Evolutionary conservation across 2,113 vertebrate species (phyloP).

Genomic region (Apteryx mantelli): DNA sequence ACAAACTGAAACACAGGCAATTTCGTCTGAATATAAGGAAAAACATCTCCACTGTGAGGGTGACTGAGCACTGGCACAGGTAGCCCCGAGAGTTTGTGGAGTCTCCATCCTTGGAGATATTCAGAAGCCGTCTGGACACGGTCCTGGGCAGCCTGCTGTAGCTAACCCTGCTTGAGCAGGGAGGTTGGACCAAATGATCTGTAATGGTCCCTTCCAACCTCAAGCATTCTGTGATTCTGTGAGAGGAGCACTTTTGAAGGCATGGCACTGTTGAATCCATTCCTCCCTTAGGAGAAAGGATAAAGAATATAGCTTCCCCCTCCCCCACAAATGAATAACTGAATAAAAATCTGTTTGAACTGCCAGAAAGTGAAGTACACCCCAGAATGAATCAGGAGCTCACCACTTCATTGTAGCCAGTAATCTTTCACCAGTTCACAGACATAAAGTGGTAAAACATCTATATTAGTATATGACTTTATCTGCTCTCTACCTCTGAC

Average conservation of each 20-base stretch:
- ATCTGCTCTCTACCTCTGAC: not conserved
- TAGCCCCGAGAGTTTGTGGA: not conserved
- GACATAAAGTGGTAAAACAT: not conserved
- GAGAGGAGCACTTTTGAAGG: not conserved
- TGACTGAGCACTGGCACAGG: not conserved
- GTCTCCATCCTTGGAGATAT: not conserved
- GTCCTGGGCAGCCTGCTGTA: not conserved
- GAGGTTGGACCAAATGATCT: not conserved
- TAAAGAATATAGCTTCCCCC: not conserved
- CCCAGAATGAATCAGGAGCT: not conserved
- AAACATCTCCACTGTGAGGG: too few relatives aligned
- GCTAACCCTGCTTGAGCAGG: not conserved
- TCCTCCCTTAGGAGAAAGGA: not conserved
- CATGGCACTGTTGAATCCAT: not conserved
- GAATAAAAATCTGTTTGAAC: not conserved
- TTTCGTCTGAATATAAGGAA: too few relatives aligned
- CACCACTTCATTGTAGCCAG: not conserved
- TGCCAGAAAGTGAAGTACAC: not conserved
- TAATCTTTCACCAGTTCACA: not conserved
- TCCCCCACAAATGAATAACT: not conserved
- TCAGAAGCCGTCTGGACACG: not conserved
- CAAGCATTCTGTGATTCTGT: not conserved
- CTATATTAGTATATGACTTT: not conserved
- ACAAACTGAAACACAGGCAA: not conserved
- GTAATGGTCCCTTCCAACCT: not conserved